Percentiles rank a stretch among this genome's conserved stretches.
Conservation (phyloP, 2,797 vertebrate species). For the Chaetophractus vellerosus region DNA sequence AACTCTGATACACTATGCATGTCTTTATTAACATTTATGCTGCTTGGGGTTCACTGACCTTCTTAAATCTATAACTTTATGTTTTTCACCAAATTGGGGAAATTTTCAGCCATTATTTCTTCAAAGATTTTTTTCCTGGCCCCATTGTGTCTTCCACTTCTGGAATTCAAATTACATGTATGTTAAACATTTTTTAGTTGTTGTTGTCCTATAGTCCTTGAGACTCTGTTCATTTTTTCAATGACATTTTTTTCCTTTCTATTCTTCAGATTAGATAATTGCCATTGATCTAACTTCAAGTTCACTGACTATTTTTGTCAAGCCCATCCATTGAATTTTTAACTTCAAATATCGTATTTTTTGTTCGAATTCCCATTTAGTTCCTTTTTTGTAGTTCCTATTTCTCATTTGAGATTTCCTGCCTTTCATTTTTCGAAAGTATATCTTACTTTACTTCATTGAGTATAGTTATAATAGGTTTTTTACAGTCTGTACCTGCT, state of each 20-base stretch:
- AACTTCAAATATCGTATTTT: conserved; percentile 25
- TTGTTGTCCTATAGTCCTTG: background rate
- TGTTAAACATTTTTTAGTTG: background rate
- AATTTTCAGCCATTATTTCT: background rate
- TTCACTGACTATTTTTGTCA: background rate
- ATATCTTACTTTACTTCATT: background rate
- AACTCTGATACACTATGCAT: too few relatives aligned
- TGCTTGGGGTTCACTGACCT: background rate
- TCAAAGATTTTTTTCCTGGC: background rate
- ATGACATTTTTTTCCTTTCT: background rate
- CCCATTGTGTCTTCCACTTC: background rate
- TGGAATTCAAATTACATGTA: background rate
- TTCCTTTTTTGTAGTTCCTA: background rate
- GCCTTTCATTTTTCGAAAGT: background rate
- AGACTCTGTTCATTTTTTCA: background rate
- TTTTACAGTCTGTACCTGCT: background rate
- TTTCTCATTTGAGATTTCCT: conserved; percentile 2
- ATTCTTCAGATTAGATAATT: background rate
- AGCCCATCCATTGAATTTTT: background rate
- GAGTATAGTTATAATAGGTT: background rate
- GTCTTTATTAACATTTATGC: background rate
- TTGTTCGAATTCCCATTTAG: background rate
- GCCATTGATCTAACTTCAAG: background rate
- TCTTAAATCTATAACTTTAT: background rate
- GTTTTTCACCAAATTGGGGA: background rate